Conservation (phyloP, 2,113 vertebrate species). For the Phainopepla nitens region DNA sequence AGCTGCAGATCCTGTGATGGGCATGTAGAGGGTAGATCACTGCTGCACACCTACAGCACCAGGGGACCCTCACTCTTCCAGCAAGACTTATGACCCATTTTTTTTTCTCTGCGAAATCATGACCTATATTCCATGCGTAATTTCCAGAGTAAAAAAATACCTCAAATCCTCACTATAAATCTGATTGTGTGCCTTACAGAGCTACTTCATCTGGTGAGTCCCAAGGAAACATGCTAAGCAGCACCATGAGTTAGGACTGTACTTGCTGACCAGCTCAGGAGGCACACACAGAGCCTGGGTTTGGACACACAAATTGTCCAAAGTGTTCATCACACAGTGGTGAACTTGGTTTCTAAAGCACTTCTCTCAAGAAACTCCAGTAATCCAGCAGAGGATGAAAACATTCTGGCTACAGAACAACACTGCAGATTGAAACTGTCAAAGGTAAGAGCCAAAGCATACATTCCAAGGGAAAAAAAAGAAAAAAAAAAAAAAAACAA, state of each 20-base stretch:
- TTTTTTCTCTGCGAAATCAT: neutral
- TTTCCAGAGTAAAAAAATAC: neutral
- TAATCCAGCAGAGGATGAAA: neutral
- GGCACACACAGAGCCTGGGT: neutral
- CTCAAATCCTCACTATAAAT: neutral
- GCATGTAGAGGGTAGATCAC: neutral
- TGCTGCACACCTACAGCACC: neutral
- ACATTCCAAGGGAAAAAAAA: neutral
- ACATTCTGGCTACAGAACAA: neutral
- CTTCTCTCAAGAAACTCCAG: neutral
- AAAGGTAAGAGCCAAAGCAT: neutral
- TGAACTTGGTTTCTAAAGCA: neutral
- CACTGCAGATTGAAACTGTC: neutral
- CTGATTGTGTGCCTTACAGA: neutral
- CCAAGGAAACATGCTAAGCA: neutral
- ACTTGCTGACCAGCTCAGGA: neutral
- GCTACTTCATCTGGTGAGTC: neutral
- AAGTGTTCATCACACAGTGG: neutral
- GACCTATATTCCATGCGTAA: conserved; percentile 12
- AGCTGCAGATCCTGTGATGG: neutral
- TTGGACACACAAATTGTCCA: neutral
- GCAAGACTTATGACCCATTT: conserved; percentile 13
- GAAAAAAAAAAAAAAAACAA: neutral
- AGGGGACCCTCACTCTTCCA: neutral
- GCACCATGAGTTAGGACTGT: neutral